Conservation (phyloP, 2,113 vertebrate genomes). For the Spea bombifrons region DNA sequence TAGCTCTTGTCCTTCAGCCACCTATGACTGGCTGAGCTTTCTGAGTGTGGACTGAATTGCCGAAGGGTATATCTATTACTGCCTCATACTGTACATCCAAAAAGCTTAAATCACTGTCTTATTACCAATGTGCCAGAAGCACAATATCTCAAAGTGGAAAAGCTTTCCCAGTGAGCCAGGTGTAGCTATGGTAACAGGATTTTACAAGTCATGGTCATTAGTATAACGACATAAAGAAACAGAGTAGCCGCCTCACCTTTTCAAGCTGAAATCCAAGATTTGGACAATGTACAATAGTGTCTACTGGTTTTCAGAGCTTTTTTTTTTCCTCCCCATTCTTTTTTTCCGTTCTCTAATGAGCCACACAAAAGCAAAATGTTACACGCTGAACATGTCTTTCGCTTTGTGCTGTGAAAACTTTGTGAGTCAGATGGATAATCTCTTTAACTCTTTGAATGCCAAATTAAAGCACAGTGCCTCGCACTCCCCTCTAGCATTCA, state of each 20-base stretch:
- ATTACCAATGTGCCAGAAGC: not conserved
- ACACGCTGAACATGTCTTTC: not conserved
- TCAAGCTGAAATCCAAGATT: not conserved
- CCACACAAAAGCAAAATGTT: rapidly evolving
- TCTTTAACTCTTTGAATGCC: not conserved
- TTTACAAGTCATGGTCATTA: not conserved
- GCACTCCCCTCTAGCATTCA: not conserved
- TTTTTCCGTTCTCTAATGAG: not conserved
- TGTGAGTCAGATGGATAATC: conserved; percentile 1
- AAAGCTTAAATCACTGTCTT: not conserved
- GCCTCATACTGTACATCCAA: not conserved
- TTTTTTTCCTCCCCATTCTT: not conserved
- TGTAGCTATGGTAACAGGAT: conserved; percentile 5
- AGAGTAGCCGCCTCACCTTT: not conserved
- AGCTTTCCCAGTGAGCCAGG: not conserved
- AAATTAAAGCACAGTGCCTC: not conserved
- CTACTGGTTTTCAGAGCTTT: not conserved
- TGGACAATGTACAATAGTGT: not conserved
- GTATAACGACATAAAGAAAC: not conserved
- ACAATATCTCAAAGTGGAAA: not conserved
- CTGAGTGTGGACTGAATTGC: too few species aligned
- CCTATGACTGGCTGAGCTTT: too few species aligned
- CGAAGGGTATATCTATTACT: too few species aligned
- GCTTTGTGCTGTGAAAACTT: not conserved
- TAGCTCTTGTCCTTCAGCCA: too few species aligned